A percentile compares a stretch with the other conserved stretches of the same genome.
These are phyloP conservation scores for Branchipolynoe longqiensis DNA, from an alignment of 2,888 invertebrate genomes.

Conservation along the genomic window DNA sequence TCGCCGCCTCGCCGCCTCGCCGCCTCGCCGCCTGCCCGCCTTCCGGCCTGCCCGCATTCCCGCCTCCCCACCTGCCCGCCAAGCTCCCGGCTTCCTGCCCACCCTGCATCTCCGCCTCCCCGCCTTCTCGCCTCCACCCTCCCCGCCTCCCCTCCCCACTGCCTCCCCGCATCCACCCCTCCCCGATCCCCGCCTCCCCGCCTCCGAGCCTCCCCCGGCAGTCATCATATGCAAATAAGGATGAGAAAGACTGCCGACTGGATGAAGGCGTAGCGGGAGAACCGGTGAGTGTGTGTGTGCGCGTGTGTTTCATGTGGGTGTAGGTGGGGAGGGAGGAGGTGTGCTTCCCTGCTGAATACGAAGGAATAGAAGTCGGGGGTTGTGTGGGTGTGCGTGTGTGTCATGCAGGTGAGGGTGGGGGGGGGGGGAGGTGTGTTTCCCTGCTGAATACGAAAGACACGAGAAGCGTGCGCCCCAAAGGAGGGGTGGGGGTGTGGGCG, in stretches of 20 bases:
- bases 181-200: neutral
- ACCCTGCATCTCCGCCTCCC: neutral
- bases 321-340: no score
- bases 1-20: neutral
- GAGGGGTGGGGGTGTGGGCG: no score
- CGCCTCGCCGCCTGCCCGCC: neutral
- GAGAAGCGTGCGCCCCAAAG: no score
- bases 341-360: no score
- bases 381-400: no score
- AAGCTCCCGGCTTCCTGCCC: neutral
- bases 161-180: neutral
- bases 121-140: neutral
- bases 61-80: neutral
- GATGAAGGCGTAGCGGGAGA: no score
- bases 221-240: constrained; percentile 34
- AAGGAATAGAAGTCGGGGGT: no score
- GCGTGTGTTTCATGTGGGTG: no score
- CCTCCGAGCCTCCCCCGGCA: neutral
- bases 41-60: neutral
- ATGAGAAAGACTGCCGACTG: no score
- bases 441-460: no score
- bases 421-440: neutral
- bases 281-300: neutral
- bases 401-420: neutral
- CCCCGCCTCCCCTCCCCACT: neutral